Evolutionary conservation across 2,888 invertebrate species (phyloP).

Genomic region (Apamea monoglypha): DNA sequence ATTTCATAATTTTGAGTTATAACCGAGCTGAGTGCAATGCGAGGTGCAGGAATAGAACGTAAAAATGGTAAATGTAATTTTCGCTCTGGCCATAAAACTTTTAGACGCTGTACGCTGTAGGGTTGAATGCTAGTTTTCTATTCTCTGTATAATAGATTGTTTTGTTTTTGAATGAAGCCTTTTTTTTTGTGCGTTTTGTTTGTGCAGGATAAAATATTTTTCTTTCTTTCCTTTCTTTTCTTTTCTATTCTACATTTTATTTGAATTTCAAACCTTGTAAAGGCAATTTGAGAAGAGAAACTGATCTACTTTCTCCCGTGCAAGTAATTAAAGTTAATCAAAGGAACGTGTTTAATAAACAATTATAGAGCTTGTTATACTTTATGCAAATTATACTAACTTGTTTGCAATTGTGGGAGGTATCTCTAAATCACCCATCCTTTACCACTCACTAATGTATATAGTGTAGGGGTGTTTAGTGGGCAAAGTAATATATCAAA

Average conservation of each 20-base stretch:
- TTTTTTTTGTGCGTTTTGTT: too few relatives aligned
- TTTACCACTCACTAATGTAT: not conserved
- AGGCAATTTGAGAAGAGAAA: not conserved
- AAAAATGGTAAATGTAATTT: conserved; percentile 61
- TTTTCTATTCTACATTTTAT: too few relatives aligned
- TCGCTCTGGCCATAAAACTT: conserved; percentile 46
- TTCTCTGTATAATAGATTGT: conserved; percentile 35
- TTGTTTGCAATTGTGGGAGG: not conserved
- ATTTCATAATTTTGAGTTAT: conserved; percentile 82
- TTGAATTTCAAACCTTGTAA: not conserved
- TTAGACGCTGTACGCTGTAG: conserved; percentile 24
- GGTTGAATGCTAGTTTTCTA: conserved; percentile 45
- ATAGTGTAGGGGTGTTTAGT: not conserved
- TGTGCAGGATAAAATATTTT: too few relatives aligned
- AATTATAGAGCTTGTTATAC: not conserved
- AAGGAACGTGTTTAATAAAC: not conserved
- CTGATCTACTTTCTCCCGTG: not conserved
- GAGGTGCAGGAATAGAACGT: conserved; percentile 59
- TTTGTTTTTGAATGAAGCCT: conserved; percentile 19
- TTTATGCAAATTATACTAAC: not conserved
- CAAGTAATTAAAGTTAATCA: not conserved
- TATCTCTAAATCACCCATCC: not conserved
- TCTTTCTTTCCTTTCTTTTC: too few relatives aligned
- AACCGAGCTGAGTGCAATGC: conserved; percentile 66
- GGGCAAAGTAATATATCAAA: not conserved